A percentile compares a stretch with the other conserved stretches of the same genome.
These are phyloP conservation scores for Sprattus sprattus DNA, from an alignment of 2,113 vertebrate genomes.

Conservation along the genomic window DNA sequence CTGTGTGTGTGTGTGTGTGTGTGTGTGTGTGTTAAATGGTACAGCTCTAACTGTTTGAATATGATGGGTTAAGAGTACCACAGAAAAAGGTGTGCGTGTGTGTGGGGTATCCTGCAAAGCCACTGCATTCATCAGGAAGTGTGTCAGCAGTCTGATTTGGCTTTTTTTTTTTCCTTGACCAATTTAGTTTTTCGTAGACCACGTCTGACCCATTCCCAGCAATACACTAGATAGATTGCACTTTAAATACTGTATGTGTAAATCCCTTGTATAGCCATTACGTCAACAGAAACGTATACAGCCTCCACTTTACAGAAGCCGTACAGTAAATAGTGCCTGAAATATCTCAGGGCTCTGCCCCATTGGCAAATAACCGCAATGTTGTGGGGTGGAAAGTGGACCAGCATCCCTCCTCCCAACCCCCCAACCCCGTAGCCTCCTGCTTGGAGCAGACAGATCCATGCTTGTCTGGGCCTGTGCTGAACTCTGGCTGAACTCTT, in stretches of 20 bases:
- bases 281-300: not conserved
- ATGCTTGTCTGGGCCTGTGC: not conserved
- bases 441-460: not conserved
- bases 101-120: not conserved
- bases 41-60: not conserved
- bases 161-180: not conserved
- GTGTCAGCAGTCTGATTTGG: not conserved
- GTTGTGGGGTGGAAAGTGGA: not conserved
- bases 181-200: not conserved
- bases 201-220: not conserved
- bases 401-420: not conserved
- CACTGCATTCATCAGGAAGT: not conserved
- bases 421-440: not conserved
- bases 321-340: not conserved
- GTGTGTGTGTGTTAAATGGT: not conserved
- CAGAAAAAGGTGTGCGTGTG: not conserved
- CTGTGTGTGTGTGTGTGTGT: not conserved
- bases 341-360: not conserved
- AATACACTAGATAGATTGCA: not conserved
- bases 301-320: not conserved
- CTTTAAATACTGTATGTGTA: not conserved
- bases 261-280: not conserved
- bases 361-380: not conserved
- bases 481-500: conserved; percentile 43
- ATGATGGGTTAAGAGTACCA: not conserved